These are phyloP conservation scores for Rhinogobius similis DNA, from an alignment of 2,113 vertebrate species.

Conservation along the genomic window DNA sequence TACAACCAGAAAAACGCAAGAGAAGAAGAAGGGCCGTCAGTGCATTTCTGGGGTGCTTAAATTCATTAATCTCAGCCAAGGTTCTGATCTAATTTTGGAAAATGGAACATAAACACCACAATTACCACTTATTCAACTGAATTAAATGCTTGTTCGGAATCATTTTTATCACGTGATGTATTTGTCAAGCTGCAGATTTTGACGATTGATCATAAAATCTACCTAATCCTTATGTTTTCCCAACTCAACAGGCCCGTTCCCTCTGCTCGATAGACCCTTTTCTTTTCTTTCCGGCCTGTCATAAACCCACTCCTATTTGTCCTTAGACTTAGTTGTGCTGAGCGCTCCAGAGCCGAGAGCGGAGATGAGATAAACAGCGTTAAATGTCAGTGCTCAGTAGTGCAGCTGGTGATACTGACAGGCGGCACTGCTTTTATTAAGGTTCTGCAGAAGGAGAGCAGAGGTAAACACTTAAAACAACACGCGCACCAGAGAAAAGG, in stretches of 20 bases:
- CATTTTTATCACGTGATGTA: no score
- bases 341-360: neutral
- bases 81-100: no score
- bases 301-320: constrained; percentile 5
- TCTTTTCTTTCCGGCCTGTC: neutral
- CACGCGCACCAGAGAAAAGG: constrained; percentile 9
- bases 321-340: neutral
- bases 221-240: neutral
- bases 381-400: constrained; percentile 3
- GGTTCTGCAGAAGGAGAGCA: neutral
- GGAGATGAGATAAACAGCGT: neutral
- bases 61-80: no score
- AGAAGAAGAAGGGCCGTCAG: no score
- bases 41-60: no score
- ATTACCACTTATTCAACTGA: no score
- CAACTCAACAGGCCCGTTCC: neutral
- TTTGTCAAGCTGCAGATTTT: no score
- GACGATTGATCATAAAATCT: no score
- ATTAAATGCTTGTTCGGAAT: no score
- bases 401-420: neutral
- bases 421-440: neutral
- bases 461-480: neutral
- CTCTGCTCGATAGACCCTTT: neutral
- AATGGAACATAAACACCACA: no score
- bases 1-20: no score